Percentiles rank a stretch among this genome's conserved stretches.
Evolutionary conservation across 2,888 invertebrate species (phyloP).

Genomic region (Anoncus sp.): DNA sequence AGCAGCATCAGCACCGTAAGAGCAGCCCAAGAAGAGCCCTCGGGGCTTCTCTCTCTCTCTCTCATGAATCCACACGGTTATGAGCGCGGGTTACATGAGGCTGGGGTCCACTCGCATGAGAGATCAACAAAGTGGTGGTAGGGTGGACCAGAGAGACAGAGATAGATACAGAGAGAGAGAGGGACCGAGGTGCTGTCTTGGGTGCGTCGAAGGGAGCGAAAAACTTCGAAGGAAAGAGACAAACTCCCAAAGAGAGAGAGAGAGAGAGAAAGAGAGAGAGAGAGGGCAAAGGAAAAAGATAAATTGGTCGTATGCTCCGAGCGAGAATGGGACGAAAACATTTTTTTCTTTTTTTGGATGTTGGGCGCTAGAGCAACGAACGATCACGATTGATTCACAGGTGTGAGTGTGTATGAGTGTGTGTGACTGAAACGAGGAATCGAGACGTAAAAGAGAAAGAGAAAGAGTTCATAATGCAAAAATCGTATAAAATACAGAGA

Average conservation of each 20-base stretch:
- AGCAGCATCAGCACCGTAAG: not conserved
- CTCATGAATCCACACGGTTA: conserved; percentile 12
- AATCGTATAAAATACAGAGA: no score
- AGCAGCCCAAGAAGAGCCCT: conserved; percentile 32
- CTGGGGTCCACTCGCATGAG: no score
- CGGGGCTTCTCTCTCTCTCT: conserved; percentile 38
- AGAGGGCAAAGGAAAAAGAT: not conserved
- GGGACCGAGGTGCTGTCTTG: not conserved
- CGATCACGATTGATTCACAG: not conserved
- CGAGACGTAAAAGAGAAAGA: no score
- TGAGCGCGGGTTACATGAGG: no score
- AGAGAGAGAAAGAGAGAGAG: conserved; percentile 28
- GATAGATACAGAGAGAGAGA: conserved; percentile 31
- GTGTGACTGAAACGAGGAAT: no score
- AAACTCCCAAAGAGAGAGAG: conserved; percentile 15
- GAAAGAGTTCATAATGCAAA: no score
- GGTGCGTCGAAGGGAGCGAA: not conserved
- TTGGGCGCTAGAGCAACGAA: not conserved
- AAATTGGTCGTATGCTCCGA: not conserved
- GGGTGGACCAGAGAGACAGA: conserved; percentile 27
- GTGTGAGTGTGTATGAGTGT: no score
- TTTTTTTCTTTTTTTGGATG: no score
- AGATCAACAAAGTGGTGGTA: conserved; percentile 54
- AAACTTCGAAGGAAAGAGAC: not conserved
- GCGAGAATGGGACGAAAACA: not conserved